Base-by-base conservation (phyloP, 2,797 vertebrate species). In the Coendou prehensilis region DNA sequence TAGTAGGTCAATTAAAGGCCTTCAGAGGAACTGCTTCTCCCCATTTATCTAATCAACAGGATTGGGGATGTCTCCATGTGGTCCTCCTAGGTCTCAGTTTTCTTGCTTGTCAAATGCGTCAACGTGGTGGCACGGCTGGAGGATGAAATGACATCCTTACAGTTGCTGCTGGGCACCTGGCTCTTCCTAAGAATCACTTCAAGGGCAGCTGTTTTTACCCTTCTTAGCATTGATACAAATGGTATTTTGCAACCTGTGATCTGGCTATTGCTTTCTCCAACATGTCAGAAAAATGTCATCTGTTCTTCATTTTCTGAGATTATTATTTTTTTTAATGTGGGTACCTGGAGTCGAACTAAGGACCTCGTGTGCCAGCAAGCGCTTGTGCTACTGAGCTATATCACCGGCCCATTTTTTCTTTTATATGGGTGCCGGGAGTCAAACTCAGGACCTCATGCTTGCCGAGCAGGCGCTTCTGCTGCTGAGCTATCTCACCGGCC, bases 251-350 rank as follows among this genome's bases (percentile, higher is more conserved):
- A 57, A 81, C 75, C 63, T 89, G 37, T 20, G 45, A 82, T 87
- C 78, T 83, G 33, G 17, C 37, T 91, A 22, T 81, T 92, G 71
- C 47, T 79, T 93, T 76, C 57, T 93, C 89, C 76, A 45, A 45
- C 37, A 4, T 45, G 45, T 82, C 61, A 59, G 75, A 61, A 76
- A 94, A 47, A 63, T 22, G 9, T 80, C 63, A 80, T 85, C 37
- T 63, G 17, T 41, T 64, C 61, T 92, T 69, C 30, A 37, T 57
- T 87, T 89, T 88, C 63, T 93, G 64, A 95, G 37, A 75, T 22
- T 78, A 41, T 41, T 41, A 41, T 41, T 41, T 41, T 41, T 41
- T 41, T 41, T 41, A 41, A 41, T 41, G 37, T 41, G 37, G 37
- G 37, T 41, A 41, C 37, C 37, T 41, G 37, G 37, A 41, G 37